A percentile compares a stretch with the other conserved stretches of the same genome.
Conservation (phyloP, 2,113 vertebrate species). For the Microtus oregoni region DNA sequence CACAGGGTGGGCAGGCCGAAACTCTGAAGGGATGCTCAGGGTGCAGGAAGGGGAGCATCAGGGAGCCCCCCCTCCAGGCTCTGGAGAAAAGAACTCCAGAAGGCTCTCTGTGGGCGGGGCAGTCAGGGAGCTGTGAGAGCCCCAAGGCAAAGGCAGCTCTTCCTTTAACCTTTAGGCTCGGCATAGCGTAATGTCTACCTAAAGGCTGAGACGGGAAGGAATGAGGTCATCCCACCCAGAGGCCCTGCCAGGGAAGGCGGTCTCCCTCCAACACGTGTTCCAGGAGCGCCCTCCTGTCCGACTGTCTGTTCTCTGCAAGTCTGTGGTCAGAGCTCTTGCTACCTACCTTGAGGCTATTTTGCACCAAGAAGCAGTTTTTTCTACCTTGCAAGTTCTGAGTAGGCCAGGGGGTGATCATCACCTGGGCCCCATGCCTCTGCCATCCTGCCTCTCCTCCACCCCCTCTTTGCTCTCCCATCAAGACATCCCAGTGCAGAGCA, state of each 20-base stretch:
- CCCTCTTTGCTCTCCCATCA: not conserved
- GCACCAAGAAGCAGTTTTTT: not conserved
- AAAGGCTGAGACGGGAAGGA: conserved; percentile 67
- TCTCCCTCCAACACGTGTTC: conserved; percentile 49
- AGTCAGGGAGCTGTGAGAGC: not conserved
- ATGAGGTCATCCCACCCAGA: conserved; percentile 78
- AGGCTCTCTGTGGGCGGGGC: not conserved
- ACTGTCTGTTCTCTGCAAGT: conserved; percentile 20
- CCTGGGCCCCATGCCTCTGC: not conserved
- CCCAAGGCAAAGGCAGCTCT: conserved; percentile 35
- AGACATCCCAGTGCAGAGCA: not conserved
- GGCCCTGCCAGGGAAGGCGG: conserved; percentile 64
- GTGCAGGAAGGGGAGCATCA: not conserved
- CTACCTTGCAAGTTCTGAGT: not conserved
- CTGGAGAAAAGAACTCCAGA: not conserved
- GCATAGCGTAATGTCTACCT: conserved; percentile 82
- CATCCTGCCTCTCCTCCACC: not conserved
- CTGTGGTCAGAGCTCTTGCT: not conserved
- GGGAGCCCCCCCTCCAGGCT: not conserved
- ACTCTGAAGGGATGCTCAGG: not conserved
- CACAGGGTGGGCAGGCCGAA: not conserved
- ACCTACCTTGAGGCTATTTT: not conserved
- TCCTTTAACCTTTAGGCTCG: conserved; percentile 79
- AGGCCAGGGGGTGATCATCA: not conserved
- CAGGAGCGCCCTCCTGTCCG: not conserved